Evolutionary conservation across 2,113 vertebrate species (phyloP).

Genomic region (Pteruthius melanotis): DNA sequence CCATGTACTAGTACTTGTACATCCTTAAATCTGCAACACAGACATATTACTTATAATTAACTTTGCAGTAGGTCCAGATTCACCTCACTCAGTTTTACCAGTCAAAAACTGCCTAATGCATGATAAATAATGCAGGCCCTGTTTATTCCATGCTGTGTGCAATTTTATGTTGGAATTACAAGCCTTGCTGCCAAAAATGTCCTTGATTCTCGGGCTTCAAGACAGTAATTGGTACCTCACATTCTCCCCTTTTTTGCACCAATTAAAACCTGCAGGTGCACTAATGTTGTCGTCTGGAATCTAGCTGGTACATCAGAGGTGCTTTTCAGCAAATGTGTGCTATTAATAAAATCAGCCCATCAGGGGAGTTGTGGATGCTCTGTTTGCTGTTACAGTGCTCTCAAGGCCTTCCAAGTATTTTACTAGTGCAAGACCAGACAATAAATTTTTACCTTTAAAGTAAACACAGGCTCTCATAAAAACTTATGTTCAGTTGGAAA

Average conservation of each 20-base stretch:
- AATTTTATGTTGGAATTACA: slow-evolving; percentile 37
- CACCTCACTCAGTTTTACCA: neutral
- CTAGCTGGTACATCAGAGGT: neutral
- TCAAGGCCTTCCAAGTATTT: neutral
- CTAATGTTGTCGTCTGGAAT: slow-evolving; percentile 6
- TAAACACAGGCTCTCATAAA: neutral
- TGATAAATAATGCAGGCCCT: slow-evolving; percentile 6
- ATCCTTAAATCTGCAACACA: neutral
- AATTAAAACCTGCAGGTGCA: slow-evolving; percentile 59
- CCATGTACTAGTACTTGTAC: neutral
- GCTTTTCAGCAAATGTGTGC: neutral
- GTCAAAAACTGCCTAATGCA: neutral
- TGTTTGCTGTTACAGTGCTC: neutral
- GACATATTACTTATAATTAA: neutral
- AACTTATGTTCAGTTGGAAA: neutral
- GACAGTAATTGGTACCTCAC: slow-evolving; percentile 18
- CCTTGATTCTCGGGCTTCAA: neutral
- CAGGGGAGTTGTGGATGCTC: neutral
- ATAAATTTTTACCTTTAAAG: slow-evolving; percentile 1
- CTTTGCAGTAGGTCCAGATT: slow-evolving; percentile 17
- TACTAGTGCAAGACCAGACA: neutral
- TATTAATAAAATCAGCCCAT: neutral
- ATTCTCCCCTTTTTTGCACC: slow-evolving; percentile 3
- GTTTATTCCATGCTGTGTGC: neutral
- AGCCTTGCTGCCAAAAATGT: neutral